Conservation (phyloP, 2,113 vertebrate genomes). For the Mesitornis unicolor region DNA sequence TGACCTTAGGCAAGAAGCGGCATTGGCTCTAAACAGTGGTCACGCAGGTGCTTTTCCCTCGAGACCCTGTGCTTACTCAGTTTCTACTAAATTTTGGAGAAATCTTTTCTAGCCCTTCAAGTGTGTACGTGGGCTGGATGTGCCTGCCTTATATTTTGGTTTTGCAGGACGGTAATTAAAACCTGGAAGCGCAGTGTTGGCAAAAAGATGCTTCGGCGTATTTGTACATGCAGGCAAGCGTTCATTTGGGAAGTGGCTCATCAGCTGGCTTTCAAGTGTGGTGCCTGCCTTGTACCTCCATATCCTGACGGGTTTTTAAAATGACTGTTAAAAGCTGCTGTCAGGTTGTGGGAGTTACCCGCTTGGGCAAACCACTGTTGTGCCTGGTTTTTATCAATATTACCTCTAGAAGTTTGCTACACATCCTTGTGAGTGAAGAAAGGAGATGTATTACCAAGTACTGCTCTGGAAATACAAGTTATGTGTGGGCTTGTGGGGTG, state of each 20-base stretch:
- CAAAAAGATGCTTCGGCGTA: background rate
- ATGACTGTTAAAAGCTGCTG: background rate
- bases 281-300: background rate
- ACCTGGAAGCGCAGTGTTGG: background rate
- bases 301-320: background rate
- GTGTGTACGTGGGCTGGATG: accelerated
- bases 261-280: background rate
- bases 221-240: background rate
- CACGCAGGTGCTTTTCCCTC: background rate
- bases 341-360: background rate
- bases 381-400: background rate
- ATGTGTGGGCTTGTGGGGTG: background rate
- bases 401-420: background rate
- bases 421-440: background rate
- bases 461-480: background rate
- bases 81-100: background rate
- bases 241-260: background rate
- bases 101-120: background rate
- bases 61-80: accelerated
- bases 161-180: background rate
- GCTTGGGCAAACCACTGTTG: background rate
- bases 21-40: background rate
- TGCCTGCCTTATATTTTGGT: background rate
- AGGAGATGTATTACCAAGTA: background rate
- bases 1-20: background rate